Evolutionary conservation across 1,140 invertebrate genomes (phyloP).

Genomic region (Calliphora vicina): DNA sequence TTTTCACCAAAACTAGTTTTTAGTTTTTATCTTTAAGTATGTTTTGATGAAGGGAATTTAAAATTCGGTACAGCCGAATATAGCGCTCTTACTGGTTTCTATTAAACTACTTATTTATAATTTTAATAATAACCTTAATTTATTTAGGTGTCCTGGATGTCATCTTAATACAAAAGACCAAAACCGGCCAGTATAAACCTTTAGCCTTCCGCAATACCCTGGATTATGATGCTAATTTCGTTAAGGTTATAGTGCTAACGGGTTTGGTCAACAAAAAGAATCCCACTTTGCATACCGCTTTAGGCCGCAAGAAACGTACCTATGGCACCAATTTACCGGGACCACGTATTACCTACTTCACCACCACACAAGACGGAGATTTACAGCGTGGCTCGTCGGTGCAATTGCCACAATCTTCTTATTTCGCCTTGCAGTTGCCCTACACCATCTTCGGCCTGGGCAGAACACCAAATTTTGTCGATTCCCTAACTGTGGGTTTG

Average conservation of each 20-base stretch:
- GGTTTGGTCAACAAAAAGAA: conserved; percentile 78
- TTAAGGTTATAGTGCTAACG: conserved; percentile 93
- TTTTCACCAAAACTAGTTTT: too few species aligned
- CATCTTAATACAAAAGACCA: conserved; percentile 73
- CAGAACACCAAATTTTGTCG: conserved; percentile 96
- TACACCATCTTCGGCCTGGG: conserved; percentile 96
- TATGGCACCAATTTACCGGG: conserved; percentile 91
- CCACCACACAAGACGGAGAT: conserved; percentile 83
- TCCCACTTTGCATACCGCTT: conserved; percentile 72
- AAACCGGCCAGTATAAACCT: conserved; percentile 63
- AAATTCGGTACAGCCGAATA: too few species aligned
- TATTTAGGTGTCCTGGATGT: conserved; percentile 79
- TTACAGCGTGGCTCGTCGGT: conserved; percentile 78
- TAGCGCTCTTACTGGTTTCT: too few species aligned
- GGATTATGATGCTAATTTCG: conserved; percentile 93
- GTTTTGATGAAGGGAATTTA: too few species aligned
- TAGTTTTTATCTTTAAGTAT: too few species aligned
- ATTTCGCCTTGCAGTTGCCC: conserved; percentile 90
- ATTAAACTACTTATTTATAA: too few species aligned
- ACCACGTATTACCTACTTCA: conserved; percentile 85
- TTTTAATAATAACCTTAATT: neutral
- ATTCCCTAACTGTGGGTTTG: conserved; percentile 85
- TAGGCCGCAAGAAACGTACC: conserved; percentile 79
- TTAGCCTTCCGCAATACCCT: conserved; percentile 86
- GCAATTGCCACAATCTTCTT: conserved; percentile 91